Evolutionary conservation across 2,888 invertebrate species (phyloP), one percentile per base, ranked within the genome.

Genomic region (Drosophila formosana): DNA sequence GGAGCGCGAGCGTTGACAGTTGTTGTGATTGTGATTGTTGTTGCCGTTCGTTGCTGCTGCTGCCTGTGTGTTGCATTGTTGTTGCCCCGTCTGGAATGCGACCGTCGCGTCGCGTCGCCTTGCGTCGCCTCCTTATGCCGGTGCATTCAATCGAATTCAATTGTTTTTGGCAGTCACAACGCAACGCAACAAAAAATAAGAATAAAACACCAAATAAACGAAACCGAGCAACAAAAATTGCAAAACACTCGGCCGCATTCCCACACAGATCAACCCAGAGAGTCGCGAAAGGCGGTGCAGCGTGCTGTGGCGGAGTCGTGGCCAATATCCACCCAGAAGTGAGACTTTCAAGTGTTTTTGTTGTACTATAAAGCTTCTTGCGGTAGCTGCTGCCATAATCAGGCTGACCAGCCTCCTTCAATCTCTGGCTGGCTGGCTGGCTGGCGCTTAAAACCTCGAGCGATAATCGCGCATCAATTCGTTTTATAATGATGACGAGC

Each of bases 131-230:
- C 78, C 88, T 78, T 81, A 82, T 82, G 89, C 84, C 82, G 90
- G 86, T 90, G 91, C 91, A 91, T 90, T 90, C 90, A 90, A 90
- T 90, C 91, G 91, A 83, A 91, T 89, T 90, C 90, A 91, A 90
- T 90, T 90, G 91, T 90, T 90, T 90, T 90, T 89, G 89, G 90
- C 91, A 89, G 90, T 89, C 84, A 67, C 78, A 78, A 64, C 82
- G 64, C 69, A 75, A 57, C 52, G 8, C 23, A 32, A 9, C 9
- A 62, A 45, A 46, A 57, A 37, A 34, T 39, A 39, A 34, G 1
- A 51, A 53, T 11, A 34, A 47, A 18, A 26, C 9, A 39, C 18
- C 13, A 23, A 26, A 43, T 7, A 46, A 45, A 50, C 9, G 28
- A 56, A 46, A 72, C 49, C 52, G 18, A 51, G 46, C 46, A 64